Evolutionary conservation across 2,113 vertebrate species (phyloP).

Genomic region (Glareola pratincola): DNA sequence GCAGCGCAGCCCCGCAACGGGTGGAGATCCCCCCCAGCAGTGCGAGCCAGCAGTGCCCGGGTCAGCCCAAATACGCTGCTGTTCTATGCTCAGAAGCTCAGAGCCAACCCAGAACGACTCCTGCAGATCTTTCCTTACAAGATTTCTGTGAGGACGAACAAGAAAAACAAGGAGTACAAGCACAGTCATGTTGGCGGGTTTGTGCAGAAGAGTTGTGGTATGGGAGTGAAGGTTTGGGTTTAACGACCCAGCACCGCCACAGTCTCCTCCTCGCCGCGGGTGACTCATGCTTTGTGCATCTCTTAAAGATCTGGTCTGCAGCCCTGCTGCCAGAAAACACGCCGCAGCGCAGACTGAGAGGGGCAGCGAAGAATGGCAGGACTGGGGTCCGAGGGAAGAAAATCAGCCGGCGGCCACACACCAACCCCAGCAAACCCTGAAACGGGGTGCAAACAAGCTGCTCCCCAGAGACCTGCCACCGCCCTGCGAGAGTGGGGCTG

Average conservation of each 20-base stretch:
- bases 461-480: fast-evolving
- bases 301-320: neutral
- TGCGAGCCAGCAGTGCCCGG: fast-evolving
- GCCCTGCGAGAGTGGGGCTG: fast-evolving
- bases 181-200: neutral
- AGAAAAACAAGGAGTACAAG: neutral
- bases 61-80: fast-evolving
- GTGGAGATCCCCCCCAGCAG: neutral
- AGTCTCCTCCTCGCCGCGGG: neutral
- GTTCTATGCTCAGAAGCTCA: neutral
- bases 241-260: neutral
- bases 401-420: neutral
- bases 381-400: neutral
- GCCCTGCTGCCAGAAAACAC: neutral
- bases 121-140: fast-evolving
- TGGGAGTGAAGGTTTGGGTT: fast-evolving
- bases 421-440: fast-evolving
- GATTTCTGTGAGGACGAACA: neutral
- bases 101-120: neutral
- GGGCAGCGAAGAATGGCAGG: neutral
- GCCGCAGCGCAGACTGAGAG: fast-evolving
- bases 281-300: neutral
- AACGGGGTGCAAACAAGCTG: fast-evolving
- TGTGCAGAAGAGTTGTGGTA: neutral
- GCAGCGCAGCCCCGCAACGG: fast-evolving